Evolutionary conservation across 2,797 vertebrate species (phyloP).

Genomic region (Ficedula albicollis): DNA sequence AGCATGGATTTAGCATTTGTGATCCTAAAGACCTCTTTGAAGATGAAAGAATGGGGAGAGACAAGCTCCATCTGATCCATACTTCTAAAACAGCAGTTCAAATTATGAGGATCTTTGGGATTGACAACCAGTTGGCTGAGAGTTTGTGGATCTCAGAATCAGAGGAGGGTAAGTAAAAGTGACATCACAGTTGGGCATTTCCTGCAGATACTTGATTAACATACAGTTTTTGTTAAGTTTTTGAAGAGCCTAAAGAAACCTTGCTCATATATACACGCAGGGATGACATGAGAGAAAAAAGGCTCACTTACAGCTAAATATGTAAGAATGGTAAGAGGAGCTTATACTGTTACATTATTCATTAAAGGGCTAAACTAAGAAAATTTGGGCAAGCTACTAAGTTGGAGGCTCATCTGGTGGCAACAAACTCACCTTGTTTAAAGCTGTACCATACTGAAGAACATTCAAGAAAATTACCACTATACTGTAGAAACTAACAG

Average conservation of each 20-base stretch:
- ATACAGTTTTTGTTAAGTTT: neutral
- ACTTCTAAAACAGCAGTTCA: neutral
- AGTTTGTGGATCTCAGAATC: neutral
- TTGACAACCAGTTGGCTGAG: neutral
- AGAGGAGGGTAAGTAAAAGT: neutral
- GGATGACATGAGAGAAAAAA: neutral
- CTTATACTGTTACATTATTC: neutral
- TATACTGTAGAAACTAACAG: slow-evolving; percentile 38
- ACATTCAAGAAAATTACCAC: slow-evolving; percentile 40
- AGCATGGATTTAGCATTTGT: neutral
- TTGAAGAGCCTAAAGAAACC: neutral
- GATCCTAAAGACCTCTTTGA: neutral
- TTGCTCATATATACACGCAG: neutral
- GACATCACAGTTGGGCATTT: neutral
- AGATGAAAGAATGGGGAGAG: neutral
- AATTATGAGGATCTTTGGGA: neutral
- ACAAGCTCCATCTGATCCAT: neutral
- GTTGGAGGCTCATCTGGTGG: neutral
- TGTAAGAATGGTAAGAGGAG: neutral
- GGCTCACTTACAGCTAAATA: neutral
- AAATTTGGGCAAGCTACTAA: neutral
- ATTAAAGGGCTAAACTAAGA: neutral
- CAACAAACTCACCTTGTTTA: neutral
- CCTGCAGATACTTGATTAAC: neutral
- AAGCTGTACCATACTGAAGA: neutral